phyloP scores from a whole-genome alignment of 2,113 vertebrate species.

The Capreolus pygargus region DNA sequence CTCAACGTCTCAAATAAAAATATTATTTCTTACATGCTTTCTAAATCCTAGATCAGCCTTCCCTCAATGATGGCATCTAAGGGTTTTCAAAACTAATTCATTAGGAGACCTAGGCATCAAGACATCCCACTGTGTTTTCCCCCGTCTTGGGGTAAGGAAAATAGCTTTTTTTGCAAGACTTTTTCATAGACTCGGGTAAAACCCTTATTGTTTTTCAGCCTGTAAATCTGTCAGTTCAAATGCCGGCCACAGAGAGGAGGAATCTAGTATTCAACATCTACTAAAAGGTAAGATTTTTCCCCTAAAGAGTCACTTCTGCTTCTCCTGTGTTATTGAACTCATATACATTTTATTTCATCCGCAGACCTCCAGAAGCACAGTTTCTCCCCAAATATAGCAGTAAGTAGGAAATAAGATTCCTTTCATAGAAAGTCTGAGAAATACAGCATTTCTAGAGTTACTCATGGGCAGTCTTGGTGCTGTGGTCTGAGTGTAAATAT shows the following conservation, averaged over 20 bases:
- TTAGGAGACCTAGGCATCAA: neutral
- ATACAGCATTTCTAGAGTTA: neutral
- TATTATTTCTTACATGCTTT: neutral
- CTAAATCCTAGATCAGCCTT: neutral
- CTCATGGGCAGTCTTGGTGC: neutral
- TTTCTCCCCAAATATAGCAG: neutral
- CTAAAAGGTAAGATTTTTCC: neutral
- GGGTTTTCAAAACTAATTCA: conserved; percentile 19
- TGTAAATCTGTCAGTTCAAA: neutral
- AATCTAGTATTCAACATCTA: neutral
- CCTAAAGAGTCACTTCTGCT: neutral
- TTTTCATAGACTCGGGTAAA: neutral
- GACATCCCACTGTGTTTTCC: neutral
- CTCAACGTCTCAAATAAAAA: neutral
- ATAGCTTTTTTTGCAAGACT: neutral
- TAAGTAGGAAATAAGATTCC: neutral
- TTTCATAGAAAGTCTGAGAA: neutral
- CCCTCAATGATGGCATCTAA: neutral
- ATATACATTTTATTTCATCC: neutral
- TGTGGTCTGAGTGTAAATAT: neutral
- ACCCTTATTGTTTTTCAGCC: conserved; percentile 26
- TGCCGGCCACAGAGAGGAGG: neutral
- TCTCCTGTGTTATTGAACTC: neutral
- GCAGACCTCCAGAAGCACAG: neutral
- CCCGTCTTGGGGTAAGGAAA: neutral